Evolutionary conservation across 1,140 invertebrate species (phyloP), one percentile per base, ranked within the genome.

Genomic region (Ptiloglossa arizonensis): DNA sequence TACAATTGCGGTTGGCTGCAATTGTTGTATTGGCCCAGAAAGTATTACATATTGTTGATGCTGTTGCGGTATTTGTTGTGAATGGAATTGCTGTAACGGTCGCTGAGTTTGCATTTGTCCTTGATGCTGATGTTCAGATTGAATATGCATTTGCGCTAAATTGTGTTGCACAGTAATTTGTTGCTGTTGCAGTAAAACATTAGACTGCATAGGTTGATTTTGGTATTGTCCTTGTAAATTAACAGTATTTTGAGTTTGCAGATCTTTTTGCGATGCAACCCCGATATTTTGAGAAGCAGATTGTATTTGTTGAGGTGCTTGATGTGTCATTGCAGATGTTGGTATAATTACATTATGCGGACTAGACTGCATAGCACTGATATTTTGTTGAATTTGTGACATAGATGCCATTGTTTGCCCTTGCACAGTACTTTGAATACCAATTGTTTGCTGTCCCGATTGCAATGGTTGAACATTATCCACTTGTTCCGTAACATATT

Each of bases 31-130:
- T 0, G 79, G 73, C 19, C 87, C 87, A 1, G 86, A 77, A 17
- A 89, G 79, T 29, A 89, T 86, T 0, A 90, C 83, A 46, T 90
- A 91, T 15, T 85, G 87, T 56, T 87, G 86, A 48, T 81, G 71
- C 29, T 74, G 82, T 46, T 84, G 85, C 5, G 68, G 78, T 1
- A 72, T 35, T 68, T 85, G 86, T 38, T 89, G 88, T 56, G 82
- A 57, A 9, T 87, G 80, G 5, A 87, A 87, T 24, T 87, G 83
- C n/a, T 88, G 87, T 17, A 85, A 77, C 1, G 79, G 54, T 66
- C 83, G 83, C 22, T 69, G 81, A 48, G 67, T 24, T 69, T 89
- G 84, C 56, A 86, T 64, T 9, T 85, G 82, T 17, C 79, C 69
- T 9, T 86, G 87, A 60, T 68, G 64, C 17, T 83, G 75, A 69